phyloP scores from a whole-genome alignment of 2,888 invertebrate species.

The Diloba caeruleocephala region DNA sequence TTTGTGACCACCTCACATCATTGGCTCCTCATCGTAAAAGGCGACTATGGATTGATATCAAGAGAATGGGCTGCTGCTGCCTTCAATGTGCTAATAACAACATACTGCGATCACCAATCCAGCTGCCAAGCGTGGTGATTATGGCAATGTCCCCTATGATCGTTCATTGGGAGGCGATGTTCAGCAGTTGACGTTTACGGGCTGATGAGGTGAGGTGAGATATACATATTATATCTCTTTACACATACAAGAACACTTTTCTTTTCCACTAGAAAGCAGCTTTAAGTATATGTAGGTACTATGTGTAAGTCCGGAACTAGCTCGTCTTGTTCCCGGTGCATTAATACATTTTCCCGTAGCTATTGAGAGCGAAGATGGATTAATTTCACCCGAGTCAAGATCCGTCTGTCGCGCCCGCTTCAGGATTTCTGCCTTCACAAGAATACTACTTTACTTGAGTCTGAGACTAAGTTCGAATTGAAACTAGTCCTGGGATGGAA shows the following conservation, averaged over 20 bases:
- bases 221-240: no score
- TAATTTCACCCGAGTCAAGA: conserved; percentile 84
- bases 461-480: conserved; percentile 81
- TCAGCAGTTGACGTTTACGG: no score
- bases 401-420: conserved; percentile 75
- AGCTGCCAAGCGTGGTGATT: no score
- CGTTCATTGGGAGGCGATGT: no score
- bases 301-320: conserved; percentile 39
- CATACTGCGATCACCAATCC: no score
- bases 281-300: conserved; percentile 8
- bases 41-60: no score
- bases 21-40: no score
- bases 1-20: no score
- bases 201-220: no score
- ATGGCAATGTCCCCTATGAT: no score
- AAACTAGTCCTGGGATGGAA: conserved; percentile 74
- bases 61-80: no score
- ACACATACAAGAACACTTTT: not conserved
- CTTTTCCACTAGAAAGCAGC: conserved; percentile 8
- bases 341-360: conserved; percentile 72
- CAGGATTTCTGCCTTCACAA: conserved; percentile 74
- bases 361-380: conserved; percentile 80
- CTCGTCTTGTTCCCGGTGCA: conserved; percentile 46
- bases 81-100: no score
- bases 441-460: conserved; percentile 78